Percentiles rank a stretch among this genome's conserved stretches.
phyloP scores from a whole-genome alignment of 2,888 invertebrate genomes.

The Chorisops tibialis region DNA sequence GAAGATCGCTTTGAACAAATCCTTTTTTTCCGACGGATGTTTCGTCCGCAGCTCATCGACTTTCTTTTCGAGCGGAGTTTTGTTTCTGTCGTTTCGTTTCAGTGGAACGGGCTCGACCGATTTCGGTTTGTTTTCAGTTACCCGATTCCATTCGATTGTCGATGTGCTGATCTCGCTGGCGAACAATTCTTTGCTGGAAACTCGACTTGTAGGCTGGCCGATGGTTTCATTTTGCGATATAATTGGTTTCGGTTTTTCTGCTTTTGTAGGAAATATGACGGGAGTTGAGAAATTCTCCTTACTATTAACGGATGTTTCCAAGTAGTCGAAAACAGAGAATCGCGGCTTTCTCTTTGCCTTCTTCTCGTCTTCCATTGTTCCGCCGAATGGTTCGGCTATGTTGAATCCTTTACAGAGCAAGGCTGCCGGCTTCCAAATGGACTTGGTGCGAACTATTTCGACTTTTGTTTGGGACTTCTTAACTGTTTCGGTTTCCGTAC shows the following conservation, averaged over 20 bases:
- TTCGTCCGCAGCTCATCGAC: constrained; percentile 43
- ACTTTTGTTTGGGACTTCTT: constrained; percentile 56
- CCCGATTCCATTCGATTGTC: constrained; percentile 12
- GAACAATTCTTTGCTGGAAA: constrained; percentile 16
- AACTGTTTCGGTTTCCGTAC: constrained; percentile 59
- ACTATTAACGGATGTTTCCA: constrained; percentile 60
- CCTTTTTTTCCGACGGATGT: constrained; percentile 61
- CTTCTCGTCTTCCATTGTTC: constrained; percentile 45
- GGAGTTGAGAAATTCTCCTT: constrained; percentile 56
- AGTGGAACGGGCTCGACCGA: background rate
- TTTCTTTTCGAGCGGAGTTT: constrained; percentile 45
- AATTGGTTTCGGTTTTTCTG: constrained; percentile 34
- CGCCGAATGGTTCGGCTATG: constrained; percentile 78
- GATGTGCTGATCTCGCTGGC: constrained; percentile 28
- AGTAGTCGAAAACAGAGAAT: constrained; percentile 73
- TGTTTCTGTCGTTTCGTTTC: background rate
- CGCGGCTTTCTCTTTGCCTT: constrained; percentile 62
- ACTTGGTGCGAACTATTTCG: constrained; percentile 65
- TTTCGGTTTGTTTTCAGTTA: background rate
- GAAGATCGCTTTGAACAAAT: constrained; percentile 88
- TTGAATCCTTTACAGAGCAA: constrained; percentile 90
- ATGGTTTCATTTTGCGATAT: constrained; percentile 6
- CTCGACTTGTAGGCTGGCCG: background rate
- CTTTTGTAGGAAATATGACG: constrained; percentile 46
- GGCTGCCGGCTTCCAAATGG: constrained; percentile 78